Base-by-base conservation (phyloP, 2,888 invertebrate species). In the Drosophila silvestris region DNA sequence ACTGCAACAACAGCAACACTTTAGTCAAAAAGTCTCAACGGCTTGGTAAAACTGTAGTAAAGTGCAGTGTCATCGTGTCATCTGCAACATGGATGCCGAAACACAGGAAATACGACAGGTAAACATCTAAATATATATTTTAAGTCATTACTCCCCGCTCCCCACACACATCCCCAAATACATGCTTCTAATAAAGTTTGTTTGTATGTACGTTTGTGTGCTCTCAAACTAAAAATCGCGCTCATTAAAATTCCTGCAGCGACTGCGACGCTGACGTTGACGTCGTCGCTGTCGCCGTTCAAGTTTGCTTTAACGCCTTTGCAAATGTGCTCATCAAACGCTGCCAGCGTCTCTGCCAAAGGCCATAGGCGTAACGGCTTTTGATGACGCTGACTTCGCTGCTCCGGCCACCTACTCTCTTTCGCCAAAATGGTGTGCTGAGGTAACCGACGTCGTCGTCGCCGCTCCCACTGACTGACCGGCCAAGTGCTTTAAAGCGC, bases 21-120 rank as follows among this genome's bases (percentile, higher is more conserved):
- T 80, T 66, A 63, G 73, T 73, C 62, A 62, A 58, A 57, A 61
- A 57, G 58, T 39, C 62, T 63, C 32, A 61, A 10, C 32, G 50
- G 47, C 60, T 66, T 64, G 35, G 37, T 66, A n/a, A 32, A 32
- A 41, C 68, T 50, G 28, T 70, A 63, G 28, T 69, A 64, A 81
- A 79, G 54, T 81, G 78, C 80, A 70, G 63, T 52, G 61, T 81
- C 82, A 74, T 78, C 74, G 59, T 63, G 68, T 35, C 56, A 62
- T 54, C 66, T 70, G 53, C 81, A 90, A 76, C 73, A 93, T 93
- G 93, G 93, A 93, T 88, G 85, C 82, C 77, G 93, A 93, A 88
- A 92, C 93, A 75, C 93, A 92, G 90, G 93, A 93, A 91, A 92
- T 90, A 84, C 92, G 93, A 89, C 93, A 93, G 93, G 93, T 92